phyloP scores from a whole-genome alignment of 2,888 invertebrate species.

The Coleophora deauratella region DNA sequence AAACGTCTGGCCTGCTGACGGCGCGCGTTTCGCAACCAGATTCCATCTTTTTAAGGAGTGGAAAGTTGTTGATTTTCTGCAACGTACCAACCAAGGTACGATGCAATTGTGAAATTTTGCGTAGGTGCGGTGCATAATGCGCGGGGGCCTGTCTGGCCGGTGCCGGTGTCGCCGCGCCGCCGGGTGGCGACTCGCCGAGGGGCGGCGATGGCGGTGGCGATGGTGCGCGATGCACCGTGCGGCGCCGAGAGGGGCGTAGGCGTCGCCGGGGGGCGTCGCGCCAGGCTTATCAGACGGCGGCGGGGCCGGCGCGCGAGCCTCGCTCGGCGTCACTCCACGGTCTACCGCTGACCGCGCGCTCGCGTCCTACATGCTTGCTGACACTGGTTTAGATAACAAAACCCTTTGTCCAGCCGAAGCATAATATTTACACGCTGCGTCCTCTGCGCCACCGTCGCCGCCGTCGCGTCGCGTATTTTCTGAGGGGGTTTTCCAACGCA shows the following conservation, averaged over 20 bases:
- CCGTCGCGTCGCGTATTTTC: slow-evolving; percentile 55
- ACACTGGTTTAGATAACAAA: slow-evolving; percentile 68
- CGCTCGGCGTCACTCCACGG: slow-evolving; percentile 70
- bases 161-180: slow-evolving; percentile 26
- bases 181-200: slow-evolving; percentile 35
- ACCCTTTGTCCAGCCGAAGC: slow-evolving; percentile 71
- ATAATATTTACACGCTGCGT: slow-evolving; percentile 66
- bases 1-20: slow-evolving; percentile 54
- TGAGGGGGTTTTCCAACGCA: slow-evolving; percentile 67
- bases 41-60: slow-evolving; percentile 66
- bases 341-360: slow-evolving; percentile 61
- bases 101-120: slow-evolving; percentile 60
- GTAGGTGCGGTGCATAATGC: slow-evolving; percentile 61
- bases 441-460: slow-evolving; percentile 46
- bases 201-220: slow-evolving; percentile 60
- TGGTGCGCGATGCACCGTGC: slow-evolving; percentile 51
- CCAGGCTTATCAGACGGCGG: slow-evolving; percentile 72
- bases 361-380: slow-evolving; percentile 53
- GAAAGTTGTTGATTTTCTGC: slow-evolving; percentile 64
- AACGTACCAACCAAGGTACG: slow-evolving; percentile 28
- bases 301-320: slow-evolving; percentile 71
- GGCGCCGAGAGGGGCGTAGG: slow-evolving; percentile 70
- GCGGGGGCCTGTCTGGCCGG: slow-evolving; percentile 45
- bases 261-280: slow-evolving; percentile 73
- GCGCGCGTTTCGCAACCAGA: slow-evolving; percentile 51